phyloP scores from a whole-genome alignment of 2,888 invertebrate genomes.

The Drosophila acutilabella region DNA sequence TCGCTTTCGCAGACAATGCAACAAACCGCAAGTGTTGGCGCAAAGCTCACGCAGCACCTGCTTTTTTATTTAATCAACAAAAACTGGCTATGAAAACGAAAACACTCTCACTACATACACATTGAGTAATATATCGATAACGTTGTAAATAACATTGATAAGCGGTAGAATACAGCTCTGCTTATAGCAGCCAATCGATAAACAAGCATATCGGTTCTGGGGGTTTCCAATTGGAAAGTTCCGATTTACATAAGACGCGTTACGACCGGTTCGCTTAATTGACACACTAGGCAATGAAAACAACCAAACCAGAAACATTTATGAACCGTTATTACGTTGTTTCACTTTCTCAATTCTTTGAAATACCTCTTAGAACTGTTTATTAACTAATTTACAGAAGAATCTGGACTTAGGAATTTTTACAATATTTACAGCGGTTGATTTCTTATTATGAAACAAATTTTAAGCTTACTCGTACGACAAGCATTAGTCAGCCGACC shows the following conservation, averaged over 20 bases:
- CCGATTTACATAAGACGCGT: neutral
- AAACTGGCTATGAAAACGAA: conserved; percentile 51
- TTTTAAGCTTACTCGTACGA: too few relatives aligned
- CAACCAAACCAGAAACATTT: neutral
- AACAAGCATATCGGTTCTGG: neutral
- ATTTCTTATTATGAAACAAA: too few relatives aligned
- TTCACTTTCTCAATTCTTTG: too few relatives aligned
- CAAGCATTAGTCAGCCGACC: too few relatives aligned
- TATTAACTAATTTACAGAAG: too few relatives aligned
- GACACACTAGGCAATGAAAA: neutral
- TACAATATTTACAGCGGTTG: too few relatives aligned
- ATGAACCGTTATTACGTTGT: too few relatives aligned
- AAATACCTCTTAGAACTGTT: too few relatives aligned
- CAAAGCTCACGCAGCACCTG: conserved; percentile 1
- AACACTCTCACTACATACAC: conserved; percentile 64
- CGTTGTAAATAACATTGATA: conserved; percentile 45
- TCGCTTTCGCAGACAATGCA: neutral
- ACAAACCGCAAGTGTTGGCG: neutral
- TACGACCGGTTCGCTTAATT: neutral
- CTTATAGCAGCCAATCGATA: neutral
- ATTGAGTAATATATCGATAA: conserved; percentile 58
- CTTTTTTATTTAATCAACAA: conserved; percentile 47
- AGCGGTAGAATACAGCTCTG: conserved; percentile 39
- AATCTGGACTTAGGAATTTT: too few relatives aligned
- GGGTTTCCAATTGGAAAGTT: neutral